Evolutionary conservation across 37 sponge, comb jelly and placozoan genomes (phyloP).

Genomic region (Dysidea cf. avara): DNA sequence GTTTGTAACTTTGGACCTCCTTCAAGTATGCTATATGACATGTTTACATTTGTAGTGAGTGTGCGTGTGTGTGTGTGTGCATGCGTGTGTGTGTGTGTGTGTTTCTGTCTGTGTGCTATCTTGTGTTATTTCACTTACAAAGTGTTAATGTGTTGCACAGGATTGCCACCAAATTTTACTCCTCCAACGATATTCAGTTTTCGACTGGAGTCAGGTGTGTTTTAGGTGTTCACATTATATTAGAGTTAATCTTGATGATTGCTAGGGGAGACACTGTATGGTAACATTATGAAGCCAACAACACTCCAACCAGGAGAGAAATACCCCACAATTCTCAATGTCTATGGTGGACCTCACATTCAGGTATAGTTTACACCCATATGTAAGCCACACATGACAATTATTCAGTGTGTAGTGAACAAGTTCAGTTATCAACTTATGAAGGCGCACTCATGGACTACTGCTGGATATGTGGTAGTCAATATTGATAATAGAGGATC

Average conservation of each 20-base stretch:
- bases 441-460: conserved; percentile 29
- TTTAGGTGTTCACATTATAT: neutral
- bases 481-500: conserved; percentile 78
- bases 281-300: conserved; percentile 35
- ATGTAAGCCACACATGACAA: neutral
- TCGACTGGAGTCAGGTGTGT: conserved; percentile 7
- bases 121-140: no score
- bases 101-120: no score
- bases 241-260: neutral
- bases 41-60: no score
- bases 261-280: conserved; percentile 66
- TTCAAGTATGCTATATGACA: no score
- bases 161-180: conserved; percentile 5
- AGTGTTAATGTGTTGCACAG: no score
- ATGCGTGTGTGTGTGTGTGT: conserved; percentile 26
- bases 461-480: conserved; percentile 74
- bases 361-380: conserved; percentile 41
- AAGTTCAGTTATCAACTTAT: conserved; percentile 27
- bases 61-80: no score
- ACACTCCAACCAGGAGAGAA: conserved; percentile 30
- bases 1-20: no score
- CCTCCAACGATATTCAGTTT: conserved; percentile 16
- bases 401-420: conserved; percentile 44
- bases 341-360: conserved; percentile 79
- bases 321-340: conserved; percentile 73